phyloP scores from a whole-genome alignment of 92 coral and sea anemone species.

The Porites divaricata region DNA sequence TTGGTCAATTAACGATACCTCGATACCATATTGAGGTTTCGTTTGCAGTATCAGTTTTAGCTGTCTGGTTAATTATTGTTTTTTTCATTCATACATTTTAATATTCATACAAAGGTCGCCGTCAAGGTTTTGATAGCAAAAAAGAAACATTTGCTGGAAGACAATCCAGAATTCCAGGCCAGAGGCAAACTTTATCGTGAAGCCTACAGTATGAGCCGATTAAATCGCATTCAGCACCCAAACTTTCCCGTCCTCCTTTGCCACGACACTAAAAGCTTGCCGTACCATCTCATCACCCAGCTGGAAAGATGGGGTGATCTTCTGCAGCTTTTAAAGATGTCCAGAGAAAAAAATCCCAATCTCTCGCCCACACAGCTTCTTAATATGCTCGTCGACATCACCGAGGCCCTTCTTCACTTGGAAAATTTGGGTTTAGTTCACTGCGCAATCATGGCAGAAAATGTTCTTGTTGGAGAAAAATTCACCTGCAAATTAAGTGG shows the following conservation, averaged over 20 bases:
- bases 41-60: too few species aligned
- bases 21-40: too few species aligned
- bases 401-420: conserved; percentile 16
- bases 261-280: conserved; percentile 6
- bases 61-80: too few species aligned
- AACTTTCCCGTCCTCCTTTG: conserved; percentile 9
- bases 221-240: not conserved
- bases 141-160: not conserved
- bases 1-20: too few species aligned
- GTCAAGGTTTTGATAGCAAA: not conserved
- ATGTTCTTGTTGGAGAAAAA: not conserved
- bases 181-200: not conserved
- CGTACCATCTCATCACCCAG: conserved; percentile 25
- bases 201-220: conserved; percentile 12
- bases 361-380: not conserved
- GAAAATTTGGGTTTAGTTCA: not conserved
- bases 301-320: conserved; percentile 12
- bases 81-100: too few species aligned
- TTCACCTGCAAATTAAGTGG: not conserved
- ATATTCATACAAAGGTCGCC: not conserved
- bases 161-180: not conserved
- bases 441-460: conserved; percentile 4
- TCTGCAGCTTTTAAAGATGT: not conserved
- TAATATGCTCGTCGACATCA: conserved; percentile 15
- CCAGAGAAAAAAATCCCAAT: not conserved